Conservation (phyloP, 92 coral and sea anemone species). For the Actinernus sp. region DNA sequence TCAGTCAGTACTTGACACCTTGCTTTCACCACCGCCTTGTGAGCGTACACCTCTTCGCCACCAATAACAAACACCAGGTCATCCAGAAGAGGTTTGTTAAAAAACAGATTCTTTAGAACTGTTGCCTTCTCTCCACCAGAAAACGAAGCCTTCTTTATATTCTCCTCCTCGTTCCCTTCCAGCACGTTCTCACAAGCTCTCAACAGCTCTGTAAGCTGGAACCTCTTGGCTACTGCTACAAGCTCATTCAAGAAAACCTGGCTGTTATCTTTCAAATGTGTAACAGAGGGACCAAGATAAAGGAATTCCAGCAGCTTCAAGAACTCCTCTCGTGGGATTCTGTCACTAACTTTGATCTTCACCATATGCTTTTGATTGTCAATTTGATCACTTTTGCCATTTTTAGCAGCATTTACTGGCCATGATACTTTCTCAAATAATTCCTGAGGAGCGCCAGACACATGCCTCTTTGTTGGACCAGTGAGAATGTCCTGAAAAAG, state of each 20-base stretch:
- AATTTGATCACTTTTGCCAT: not conserved
- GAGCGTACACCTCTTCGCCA: slow-evolving; percentile 8
- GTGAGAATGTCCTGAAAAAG: slow-evolving; percentile 31
- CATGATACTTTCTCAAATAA: slow-evolving; percentile 20
- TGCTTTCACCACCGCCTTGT: slow-evolving; percentile 20
- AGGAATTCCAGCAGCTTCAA: slow-evolving; percentile 25
- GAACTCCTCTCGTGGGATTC: slow-evolving; percentile 17
- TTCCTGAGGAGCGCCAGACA: slow-evolving; percentile 17
- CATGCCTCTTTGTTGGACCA: slow-evolving; percentile 7
- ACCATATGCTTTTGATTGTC: slow-evolving; percentile 2
- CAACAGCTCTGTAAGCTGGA: slow-evolving; percentile 4
- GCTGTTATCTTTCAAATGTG: slow-evolving; percentile 13
- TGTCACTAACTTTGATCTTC: slow-evolving; percentile 16
- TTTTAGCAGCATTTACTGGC: slow-evolving; percentile 1
- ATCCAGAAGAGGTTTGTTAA: slow-evolving; percentile 25
- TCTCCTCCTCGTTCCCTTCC: slow-evolving; percentile 25
- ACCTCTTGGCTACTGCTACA: slow-evolving; percentile 13
- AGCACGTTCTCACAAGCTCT: slow-evolving; percentile 29
- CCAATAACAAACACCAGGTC: slow-evolving; percentile 30
- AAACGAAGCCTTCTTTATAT: slow-evolving; percentile 5
- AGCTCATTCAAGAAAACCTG: slow-evolving; percentile 17
- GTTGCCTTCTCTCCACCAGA: slow-evolving; percentile 32
- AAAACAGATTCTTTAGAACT: slow-evolving; percentile 16
- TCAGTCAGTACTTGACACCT: slow-evolving; percentile 15
- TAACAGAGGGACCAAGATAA: slow-evolving; percentile 14